phyloP scores from a whole-genome alignment of 1,140 invertebrate species.

The Drosophila santomea region DNA sequence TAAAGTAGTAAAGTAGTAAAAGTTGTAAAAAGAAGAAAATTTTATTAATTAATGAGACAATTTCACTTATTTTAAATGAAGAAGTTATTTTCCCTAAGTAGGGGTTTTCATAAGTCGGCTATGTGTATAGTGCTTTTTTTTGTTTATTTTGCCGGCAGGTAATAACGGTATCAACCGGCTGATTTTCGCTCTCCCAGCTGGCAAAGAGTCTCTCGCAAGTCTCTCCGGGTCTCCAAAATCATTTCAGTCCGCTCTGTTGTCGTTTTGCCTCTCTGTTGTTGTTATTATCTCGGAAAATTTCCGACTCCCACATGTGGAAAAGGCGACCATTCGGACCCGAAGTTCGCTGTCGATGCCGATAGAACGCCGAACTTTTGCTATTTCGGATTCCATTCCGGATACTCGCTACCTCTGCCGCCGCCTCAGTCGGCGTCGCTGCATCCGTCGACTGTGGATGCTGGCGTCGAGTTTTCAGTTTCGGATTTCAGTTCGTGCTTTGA shows the following conservation, averaged over 20 bases:
- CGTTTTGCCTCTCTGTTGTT: conserved; percentile 75
- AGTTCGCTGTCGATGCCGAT: conserved; percentile 33
- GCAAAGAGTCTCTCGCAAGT: not conserved
- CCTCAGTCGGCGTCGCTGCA: conserved; percentile 6
- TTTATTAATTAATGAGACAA: no score
- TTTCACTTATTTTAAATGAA: no score
- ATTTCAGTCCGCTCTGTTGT: conserved; percentile 31
- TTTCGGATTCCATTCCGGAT: conserved; percentile 74
- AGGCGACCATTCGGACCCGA: conserved; percentile 8
- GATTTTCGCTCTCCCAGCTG: conserved; percentile 38
- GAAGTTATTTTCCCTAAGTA: not conserved
- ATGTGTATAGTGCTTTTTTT: not conserved
- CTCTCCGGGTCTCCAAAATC: conserved; percentile 39
- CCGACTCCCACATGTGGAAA: conserved; percentile 31
- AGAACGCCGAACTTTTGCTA: conserved; percentile 49
- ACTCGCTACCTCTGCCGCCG: conserved; percentile 40
- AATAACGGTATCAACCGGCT: conserved; percentile 65
- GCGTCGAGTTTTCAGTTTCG: conserved; percentile 59
- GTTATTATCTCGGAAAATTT: conserved; percentile 73
- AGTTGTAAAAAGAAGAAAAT: no score
- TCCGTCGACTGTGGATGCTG: conserved; percentile 28
- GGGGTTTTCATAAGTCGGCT: conserved; percentile 2
- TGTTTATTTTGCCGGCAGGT: conserved; percentile 62
- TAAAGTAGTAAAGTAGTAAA: no score
- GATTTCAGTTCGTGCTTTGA: conserved; percentile 84